phyloP scores from a whole-genome alignment of 2,888 invertebrate species.

The Autographa pulchrina region DNA sequence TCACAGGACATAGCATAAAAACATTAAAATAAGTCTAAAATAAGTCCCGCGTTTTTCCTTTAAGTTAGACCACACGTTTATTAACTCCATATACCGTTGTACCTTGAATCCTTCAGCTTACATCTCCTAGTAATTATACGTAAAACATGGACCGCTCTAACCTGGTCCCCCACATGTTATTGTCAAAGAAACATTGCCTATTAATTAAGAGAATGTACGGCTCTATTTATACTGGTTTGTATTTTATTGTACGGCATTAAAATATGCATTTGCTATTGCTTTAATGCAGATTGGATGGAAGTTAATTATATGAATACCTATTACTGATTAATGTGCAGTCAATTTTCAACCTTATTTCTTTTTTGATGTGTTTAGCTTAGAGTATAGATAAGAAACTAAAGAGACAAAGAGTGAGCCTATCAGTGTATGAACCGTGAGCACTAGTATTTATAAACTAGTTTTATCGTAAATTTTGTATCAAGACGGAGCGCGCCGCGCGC shows the following conservation, averaged over 20 bases:
- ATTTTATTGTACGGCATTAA: slow-evolving; percentile 37
- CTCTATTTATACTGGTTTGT: slow-evolving; percentile 15
- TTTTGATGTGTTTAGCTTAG: no score
- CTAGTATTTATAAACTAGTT: no score
- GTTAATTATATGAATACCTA: slow-evolving; percentile 3
- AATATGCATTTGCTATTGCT: slow-evolving; percentile 31
- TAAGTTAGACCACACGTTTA: slow-evolving; percentile 34
- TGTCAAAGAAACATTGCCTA: slow-evolving; percentile 3
- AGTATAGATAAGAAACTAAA: no score
- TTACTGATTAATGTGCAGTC: not conserved
- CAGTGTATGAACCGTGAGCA: no score
- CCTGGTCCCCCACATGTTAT: slow-evolving; percentile 30
- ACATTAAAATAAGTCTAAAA: not conserved
- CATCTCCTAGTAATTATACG: slow-evolving; percentile 46
- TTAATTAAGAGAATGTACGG: slow-evolving; percentile 11
- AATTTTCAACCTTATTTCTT: no score
- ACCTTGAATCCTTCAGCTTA: slow-evolving; percentile 45
- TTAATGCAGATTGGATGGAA: slow-evolving; percentile 20
- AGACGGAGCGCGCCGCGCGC: no score
- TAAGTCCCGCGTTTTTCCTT: not conserved
- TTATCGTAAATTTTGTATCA: no score
- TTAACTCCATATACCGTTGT: slow-evolving; percentile 47
- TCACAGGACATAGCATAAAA: no score
- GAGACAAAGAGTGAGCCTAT: no score
- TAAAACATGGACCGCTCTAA: slow-evolving; percentile 31